Conservation (phyloP, 2,113 vertebrate genomes). For the Manacus vitellinus region DNA sequence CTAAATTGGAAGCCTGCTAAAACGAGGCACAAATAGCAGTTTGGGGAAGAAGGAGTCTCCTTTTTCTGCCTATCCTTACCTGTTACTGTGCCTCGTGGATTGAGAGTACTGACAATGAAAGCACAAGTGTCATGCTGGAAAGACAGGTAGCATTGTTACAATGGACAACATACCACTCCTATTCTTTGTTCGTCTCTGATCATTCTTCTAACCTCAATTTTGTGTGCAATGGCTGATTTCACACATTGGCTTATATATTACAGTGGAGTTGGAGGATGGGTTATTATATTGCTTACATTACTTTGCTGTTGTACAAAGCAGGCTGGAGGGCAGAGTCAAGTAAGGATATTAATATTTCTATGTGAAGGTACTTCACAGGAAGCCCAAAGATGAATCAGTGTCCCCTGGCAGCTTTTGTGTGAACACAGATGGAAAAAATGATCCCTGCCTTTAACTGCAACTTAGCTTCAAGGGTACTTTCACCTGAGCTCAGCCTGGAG, state of each 20-base stretch:
- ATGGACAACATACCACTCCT: background rate
- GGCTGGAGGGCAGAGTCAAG: background rate
- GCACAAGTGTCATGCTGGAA: background rate
- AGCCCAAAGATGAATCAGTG: background rate
- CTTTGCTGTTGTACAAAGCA: background rate
- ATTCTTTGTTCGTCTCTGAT: background rate
- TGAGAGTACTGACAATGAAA: background rate
- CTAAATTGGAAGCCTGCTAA: background rate
- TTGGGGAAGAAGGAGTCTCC: background rate
- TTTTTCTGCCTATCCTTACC: background rate
- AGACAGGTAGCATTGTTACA: background rate
- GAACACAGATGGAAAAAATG: background rate
- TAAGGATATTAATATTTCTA: background rate
- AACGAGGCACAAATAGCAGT: background rate
- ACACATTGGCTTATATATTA: background rate
- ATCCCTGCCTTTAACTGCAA: background rate
- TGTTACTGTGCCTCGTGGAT: background rate
- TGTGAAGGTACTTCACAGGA: background rate
- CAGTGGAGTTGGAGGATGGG: background rate
- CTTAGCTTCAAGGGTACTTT: background rate
- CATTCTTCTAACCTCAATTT: background rate
- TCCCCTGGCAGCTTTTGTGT: background rate
- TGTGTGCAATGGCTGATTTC: background rate
- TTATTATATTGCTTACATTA: background rate
- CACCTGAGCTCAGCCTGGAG: background rate